Conservation (phyloP, 2,888 invertebrate genomes). For the Ryuthela nishihirai region DNA sequence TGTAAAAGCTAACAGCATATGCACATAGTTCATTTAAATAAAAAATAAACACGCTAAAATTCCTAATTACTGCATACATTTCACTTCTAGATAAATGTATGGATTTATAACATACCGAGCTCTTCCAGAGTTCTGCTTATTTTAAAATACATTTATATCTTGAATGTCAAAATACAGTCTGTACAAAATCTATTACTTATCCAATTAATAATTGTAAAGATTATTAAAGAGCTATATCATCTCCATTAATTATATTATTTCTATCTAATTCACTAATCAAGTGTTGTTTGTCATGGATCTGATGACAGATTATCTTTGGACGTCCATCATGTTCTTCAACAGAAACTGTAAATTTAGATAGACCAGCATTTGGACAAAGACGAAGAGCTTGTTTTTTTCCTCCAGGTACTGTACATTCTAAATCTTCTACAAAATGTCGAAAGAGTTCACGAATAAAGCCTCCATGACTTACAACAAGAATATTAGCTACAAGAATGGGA, state of each 20-base stretch:
- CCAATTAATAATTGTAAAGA: too few relatives aligned
- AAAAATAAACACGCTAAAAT: too few relatives aligned
- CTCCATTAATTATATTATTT: conserved; percentile 15
- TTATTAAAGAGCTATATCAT: conserved; percentile 27
- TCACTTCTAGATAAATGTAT: too few relatives aligned
- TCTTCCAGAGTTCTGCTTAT: too few relatives aligned
- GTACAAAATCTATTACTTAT: too few relatives aligned
- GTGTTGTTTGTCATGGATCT: conserved; percentile 50
- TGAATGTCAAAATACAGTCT: too few relatives aligned
- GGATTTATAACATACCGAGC: too few relatives aligned
- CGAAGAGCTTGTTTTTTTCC: conserved; percentile 46
- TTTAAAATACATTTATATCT: too few relatives aligned
- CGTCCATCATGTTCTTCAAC: conserved; percentile 42
- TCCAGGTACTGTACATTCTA: conserved; percentile 46
- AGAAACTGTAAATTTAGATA: conserved; percentile 49
- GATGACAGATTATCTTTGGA: conserved; percentile 47
- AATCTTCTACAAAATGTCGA: conserved; percentile 47
- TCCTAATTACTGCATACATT: too few relatives aligned
- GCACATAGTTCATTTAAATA: too few relatives aligned
- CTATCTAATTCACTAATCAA: conserved; percentile 15
- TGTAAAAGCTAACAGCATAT: too few relatives aligned
- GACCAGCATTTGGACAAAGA: conserved; percentile 51
- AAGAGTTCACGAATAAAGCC: conserved; percentile 50
- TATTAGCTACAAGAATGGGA: conserved; percentile 45
- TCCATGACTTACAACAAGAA: conserved; percentile 50